Conservation (phyloP, 2,797 vertebrate genomes). For the Epinephelus coioides region DNA sequence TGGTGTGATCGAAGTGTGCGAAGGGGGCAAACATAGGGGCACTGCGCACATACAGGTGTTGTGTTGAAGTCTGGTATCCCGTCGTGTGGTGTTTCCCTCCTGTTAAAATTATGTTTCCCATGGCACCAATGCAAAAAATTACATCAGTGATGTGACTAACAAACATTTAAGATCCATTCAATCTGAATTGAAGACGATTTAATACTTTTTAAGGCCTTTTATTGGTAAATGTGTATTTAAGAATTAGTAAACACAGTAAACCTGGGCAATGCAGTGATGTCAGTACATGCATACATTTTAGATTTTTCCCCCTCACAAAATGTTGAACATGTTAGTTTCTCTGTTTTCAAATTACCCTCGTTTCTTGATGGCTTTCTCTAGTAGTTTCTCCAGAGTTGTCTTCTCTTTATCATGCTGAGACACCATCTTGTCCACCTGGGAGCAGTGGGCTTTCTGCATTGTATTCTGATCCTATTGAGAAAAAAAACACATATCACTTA, state of each 20-base stretch:
- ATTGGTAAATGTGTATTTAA: too few species aligned
- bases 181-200: too few species aligned
- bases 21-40: too few species aligned
- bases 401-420: slow-evolving; percentile 97
- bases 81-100: too few species aligned
- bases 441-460: slow-evolving; percentile 97
- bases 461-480: slow-evolving; percentile 90
- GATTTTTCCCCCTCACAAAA: neutral
- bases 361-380: slow-evolving; percentile 98
- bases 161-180: too few species aligned
- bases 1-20: too few species aligned
- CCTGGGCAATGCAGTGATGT: neutral
- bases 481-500: accelerated
- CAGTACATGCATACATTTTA: neutral
- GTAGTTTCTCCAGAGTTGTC: slow-evolving; percentile 91
- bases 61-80: too few species aligned
- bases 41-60: too few species aligned
- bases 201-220: too few species aligned
- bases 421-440: slow-evolving; percentile 97
- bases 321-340: neutral
- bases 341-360: slow-evolving; percentile 87
- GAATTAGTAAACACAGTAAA: neutral
- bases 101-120: too few species aligned
- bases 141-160: too few species aligned
- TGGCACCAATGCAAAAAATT: too few species aligned